A percentile compares a stretch with the other conserved stretches of the same genome.
Conservation (phyloP, 2,888 invertebrate species). For the Apamea monoglypha region DNA sequence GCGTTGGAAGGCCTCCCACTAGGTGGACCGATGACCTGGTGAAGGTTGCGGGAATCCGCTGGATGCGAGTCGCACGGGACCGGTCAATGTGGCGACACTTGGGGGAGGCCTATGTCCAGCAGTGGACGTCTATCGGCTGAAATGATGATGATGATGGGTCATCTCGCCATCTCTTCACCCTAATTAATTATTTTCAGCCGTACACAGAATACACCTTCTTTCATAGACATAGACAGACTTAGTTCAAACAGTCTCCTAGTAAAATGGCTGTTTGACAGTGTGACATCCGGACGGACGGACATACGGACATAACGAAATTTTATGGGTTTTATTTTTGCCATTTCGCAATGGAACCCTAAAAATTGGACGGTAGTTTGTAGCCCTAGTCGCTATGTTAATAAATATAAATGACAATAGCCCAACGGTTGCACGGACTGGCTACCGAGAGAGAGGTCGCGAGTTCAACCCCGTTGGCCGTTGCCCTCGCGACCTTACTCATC, state of each 20-base stretch:
- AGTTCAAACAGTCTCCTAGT: neutral
- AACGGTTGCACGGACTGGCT: constrained; percentile 20
- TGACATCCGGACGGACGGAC: neutral
- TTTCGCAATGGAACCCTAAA: neutral
- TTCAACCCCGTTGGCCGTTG: constrained; percentile 48
- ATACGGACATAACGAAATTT: neutral
- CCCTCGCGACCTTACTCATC: constrained; percentile 40
- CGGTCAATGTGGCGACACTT: no score
- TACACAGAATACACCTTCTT: neutral
- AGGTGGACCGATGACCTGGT: no score
- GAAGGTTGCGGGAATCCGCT: no score
- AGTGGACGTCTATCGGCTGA: no score
- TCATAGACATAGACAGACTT: no score
- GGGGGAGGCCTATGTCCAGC: no score
- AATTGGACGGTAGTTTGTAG: neutral
- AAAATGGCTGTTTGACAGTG: neutral
- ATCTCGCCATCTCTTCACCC: no score
- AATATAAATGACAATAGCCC: constrained; percentile 20
- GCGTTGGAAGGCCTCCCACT: no score
- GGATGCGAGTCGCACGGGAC: no score
- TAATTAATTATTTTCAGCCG: neutral
- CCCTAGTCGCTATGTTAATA: neutral
- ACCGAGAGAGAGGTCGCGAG: constrained; percentile 29
- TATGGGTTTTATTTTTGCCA: neutral
- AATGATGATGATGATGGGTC: no score